Conservation (phyloP, 2,888 invertebrate genomes). For the Drosophila prostipennis region DNA sequence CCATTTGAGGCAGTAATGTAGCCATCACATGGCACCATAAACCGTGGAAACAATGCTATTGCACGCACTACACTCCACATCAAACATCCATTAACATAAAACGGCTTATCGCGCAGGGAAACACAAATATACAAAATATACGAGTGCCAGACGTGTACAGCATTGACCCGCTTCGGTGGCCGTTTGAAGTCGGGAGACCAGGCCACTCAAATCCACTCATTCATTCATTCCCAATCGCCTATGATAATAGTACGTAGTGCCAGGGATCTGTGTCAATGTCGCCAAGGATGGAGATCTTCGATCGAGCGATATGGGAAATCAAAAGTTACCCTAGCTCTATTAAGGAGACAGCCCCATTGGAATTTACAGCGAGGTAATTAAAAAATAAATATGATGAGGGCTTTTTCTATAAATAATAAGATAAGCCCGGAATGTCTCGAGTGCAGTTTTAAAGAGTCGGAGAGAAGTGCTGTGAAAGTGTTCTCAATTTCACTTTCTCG, state of each 20-base stretch:
- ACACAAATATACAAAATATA: background rate
- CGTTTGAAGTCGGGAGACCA: slow-evolving; percentile 13
- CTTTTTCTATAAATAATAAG: slow-evolving; percentile 5
- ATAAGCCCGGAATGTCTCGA: slow-evolving; percentile 9
- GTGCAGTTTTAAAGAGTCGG: slow-evolving; percentile 4
- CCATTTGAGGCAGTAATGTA: slow-evolving; percentile 14
- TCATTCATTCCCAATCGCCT: slow-evolving; percentile 11
- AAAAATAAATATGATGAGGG: background rate
- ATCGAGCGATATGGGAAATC: background rate
- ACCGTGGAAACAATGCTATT: slow-evolving; percentile 19
- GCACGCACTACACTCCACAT: slow-evolving; percentile 24
- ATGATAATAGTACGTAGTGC: background rate
- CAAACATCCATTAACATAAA: slow-evolving; percentile 32
- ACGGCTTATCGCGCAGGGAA: slow-evolving; percentile 18
- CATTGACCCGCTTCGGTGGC: slow-evolving; percentile 33
- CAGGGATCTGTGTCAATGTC: slow-evolving; percentile 25
- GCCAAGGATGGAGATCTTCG: background rate
- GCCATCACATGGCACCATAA: slow-evolving; percentile 25
- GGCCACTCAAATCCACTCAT: slow-evolving; percentile 1
- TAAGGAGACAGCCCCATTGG: background rate
- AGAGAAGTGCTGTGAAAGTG: slow-evolving; percentile 12
- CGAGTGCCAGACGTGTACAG: slow-evolving; percentile 16
- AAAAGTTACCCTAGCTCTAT: background rate
- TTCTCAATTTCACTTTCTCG: slow-evolving; percentile 23
- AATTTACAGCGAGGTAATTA: background rate